Evolutionary conservation across 2,113 vertebrate species (phyloP).

Genomic region (Eurypyga helias): DNA sequence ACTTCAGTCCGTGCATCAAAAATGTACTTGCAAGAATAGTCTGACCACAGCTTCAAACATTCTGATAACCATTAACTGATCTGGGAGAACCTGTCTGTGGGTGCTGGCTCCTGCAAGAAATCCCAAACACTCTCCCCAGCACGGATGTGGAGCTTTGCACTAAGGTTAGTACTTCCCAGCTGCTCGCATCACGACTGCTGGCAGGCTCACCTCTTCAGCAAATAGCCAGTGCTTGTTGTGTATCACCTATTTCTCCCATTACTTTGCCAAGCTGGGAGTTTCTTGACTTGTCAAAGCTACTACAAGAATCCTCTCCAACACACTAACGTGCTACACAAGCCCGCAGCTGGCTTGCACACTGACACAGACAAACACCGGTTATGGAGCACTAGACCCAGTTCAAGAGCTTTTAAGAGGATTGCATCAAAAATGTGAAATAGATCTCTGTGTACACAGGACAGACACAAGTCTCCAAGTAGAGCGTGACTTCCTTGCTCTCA

Average conservation of each 20-base stretch:
- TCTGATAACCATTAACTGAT: not conserved
- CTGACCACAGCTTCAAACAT: not conserved
- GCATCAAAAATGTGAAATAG: not conserved
- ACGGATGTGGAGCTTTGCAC: not conserved
- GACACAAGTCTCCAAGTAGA: not conserved
- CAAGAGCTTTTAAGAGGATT: not conserved
- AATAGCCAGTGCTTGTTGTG: not conserved
- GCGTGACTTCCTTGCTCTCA: not conserved
- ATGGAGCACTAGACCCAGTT: not conserved
- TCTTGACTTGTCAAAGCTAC: not conserved
- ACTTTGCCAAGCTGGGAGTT: not conserved
- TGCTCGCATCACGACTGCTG: not conserved
- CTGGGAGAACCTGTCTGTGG: not conserved
- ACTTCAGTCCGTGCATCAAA: not conserved
- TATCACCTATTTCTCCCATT: not conserved
- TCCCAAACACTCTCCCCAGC: not conserved
- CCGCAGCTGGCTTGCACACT: not conserved
- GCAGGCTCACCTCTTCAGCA: not conserved
- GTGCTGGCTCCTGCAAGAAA: not conserved
- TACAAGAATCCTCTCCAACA: not conserved
- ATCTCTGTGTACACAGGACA: not conserved
- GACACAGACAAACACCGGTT: not conserved
- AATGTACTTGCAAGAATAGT: not conserved
- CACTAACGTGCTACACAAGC: accelerated
- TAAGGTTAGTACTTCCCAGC: no score